Evolutionary conservation across 2,888 invertebrate species (phyloP), one percentile per base, ranked within the genome.

Genomic region (Acrobasis repandana): DNA sequence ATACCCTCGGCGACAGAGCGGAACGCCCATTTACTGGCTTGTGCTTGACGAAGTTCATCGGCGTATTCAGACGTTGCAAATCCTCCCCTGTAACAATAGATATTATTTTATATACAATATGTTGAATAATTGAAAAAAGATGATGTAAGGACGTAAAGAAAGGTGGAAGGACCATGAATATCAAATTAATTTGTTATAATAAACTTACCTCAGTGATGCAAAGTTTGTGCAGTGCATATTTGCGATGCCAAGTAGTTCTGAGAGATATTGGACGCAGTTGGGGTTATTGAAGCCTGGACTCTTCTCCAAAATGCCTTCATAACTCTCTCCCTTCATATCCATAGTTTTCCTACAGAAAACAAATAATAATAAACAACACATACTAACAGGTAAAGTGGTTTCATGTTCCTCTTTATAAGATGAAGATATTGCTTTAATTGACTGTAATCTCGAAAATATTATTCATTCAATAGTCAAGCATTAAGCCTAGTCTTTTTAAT

Each of bases 1-100:
- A 98, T 98, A 28, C 98, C 98, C 86, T 98, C 97, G n/a, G 98
- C 97, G 28, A 98, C 98, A 79, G 96, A 96, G 63, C 97, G 95
- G 87, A 97, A 97, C 1, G 98, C 98, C 97, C 97, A 97, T 86
- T 97, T 97, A 83, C 96, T 96, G 56, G 98, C 97, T 90, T 98
- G 98, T 14, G 95, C 94, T 87, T 97, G 97, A 63, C 98, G 95
- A 71, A 98, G 92, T 83, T 97, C 96, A 72, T 94, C 94, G 47
- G 97, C 96, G 86, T 95, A 97, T 76, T 98, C 98, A 70, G 95
- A 93, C 66, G 95, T 94, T 43, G 96, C 94, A 79, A 97, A 97
- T 76, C 95, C 94, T 70, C 95, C 93, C 76, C 96, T 97, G 77
- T 71, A 11, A 68, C 61, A 62, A 61, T 64, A 58, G 65, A 54